Evolutionary conservation across 2,888 invertebrate species (phyloP), one percentile per base, ranked within the genome.

Genomic region (Cheilosia impressa): DNA sequence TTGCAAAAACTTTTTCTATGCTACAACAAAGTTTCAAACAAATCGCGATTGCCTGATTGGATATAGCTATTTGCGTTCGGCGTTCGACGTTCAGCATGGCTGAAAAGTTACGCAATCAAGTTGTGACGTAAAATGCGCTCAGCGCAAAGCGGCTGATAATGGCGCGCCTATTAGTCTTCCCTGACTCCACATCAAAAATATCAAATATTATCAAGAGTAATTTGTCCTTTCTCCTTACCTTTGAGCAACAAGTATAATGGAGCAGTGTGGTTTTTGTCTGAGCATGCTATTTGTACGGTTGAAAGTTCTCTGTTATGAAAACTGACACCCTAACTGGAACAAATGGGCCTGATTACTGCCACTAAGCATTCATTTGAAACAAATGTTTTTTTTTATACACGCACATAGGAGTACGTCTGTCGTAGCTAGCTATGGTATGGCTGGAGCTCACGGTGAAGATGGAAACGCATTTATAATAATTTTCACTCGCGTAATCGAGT

Each of bases 81-180:
- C 22, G 24, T 52, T 27, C 24, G 13, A 6, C 22, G 63, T 65
- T 63, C 71, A 58, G 50, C 69, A 22, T 79, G 72, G 71, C 66
- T 65, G 22, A 41, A 52, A 17, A 60, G 45, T 79, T 72, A 79
- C 65, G 27, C 65, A 79, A 79, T 79, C 79, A 65, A n/a, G 43
- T 60, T 31, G 57, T 79, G 79, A 79, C 79, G 79, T 53, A 58
- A 78, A 60, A 34, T 7, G 15, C 5, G 24, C 52, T 15, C 52
- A 10, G 13, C 19, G 52, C 50, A 57, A 66, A 76, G 57, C 47
- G 65, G 17, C 50, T 50, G 58, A 50, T 68, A 57, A 65, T 68
- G 62, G 45, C 43, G 53, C 17, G 76, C 62, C 34, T 62, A 77
- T 69, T 60, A 38, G 69, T 52, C 52, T 52, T 47, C 55, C 38